These are phyloP conservation scores for Leptinotarsa undecemlineata DNA, from an alignment of 1,140 invertebrate species.

Conservation along the genomic window DNA sequence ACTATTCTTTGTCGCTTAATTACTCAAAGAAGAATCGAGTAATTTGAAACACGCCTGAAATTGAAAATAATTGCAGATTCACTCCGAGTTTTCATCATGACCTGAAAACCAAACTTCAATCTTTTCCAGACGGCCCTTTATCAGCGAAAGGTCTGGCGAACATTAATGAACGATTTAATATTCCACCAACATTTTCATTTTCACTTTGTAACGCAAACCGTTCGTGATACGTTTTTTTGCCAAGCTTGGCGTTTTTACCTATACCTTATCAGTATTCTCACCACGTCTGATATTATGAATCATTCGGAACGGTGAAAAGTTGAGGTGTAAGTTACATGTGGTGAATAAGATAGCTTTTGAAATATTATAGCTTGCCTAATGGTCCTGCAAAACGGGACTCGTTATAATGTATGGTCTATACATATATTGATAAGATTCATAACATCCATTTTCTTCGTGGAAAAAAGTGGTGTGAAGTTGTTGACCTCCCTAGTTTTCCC, in stretches of 20 bases:
- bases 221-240: neutral
- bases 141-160: too few species aligned
- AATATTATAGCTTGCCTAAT: constrained; percentile 6
- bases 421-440: neutral
- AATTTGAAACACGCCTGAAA: too few species aligned
- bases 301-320: neutral
- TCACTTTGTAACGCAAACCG: neutral
- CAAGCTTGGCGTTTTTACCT: constrained; percentile 3
- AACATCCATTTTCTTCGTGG: too few species aligned
- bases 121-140: too few species aligned
- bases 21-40: too few species aligned
- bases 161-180: constrained; percentile 1
- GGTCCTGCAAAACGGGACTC: neutral
- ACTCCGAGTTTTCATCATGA: too few species aligned
- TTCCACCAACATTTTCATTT: constrained; percentile 6
- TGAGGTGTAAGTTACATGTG: constrained; percentile 2
- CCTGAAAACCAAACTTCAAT: too few species aligned
- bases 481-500: too few species aligned
- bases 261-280: neutral
- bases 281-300: neutral
- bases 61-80: too few species aligned
- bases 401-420: neutral
- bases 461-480: too few species aligned
- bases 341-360: constrained; percentile 3
- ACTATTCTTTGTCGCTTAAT: too few species aligned